A percentile compares a stretch with the other conserved stretches of the same genome.
Conservation (phyloP, 2,113 vertebrate genomes). For the Centropus unirufus region DNA sequence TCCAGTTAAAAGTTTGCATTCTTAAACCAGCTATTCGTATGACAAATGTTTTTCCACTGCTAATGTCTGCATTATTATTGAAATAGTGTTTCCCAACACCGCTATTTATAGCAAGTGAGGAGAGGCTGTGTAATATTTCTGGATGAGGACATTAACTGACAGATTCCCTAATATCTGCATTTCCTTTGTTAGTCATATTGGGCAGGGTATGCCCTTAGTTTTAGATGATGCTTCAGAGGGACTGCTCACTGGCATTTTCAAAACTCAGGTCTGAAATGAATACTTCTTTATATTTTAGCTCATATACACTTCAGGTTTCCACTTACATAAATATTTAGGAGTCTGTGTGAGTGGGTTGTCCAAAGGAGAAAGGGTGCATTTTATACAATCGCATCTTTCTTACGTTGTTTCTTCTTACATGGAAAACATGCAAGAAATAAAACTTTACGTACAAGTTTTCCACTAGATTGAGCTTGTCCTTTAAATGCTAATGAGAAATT, state of each 20-base stretch:
- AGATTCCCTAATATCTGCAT: not conserved
- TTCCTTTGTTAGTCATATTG: not conserved
- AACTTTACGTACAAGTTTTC: not conserved
- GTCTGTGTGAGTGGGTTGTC: not conserved
- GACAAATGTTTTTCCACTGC: not conserved
- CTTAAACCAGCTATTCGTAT: not conserved
- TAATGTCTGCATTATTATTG: not conserved
- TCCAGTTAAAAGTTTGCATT: not conserved
- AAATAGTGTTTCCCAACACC: not conserved
- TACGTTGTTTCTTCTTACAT: fast-evolving
- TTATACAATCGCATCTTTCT: not conserved
- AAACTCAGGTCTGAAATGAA: not conserved
- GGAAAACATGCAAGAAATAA: not conserved
- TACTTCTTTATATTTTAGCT: not conserved
- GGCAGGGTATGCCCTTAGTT: not conserved
- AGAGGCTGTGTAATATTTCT: not conserved
- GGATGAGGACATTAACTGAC: not conserved
- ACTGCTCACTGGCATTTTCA: not conserved
- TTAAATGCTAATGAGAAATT: not conserved
- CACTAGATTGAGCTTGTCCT: not conserved
- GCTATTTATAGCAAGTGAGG: not conserved
- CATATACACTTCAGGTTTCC: not conserved
- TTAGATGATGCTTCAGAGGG: not conserved
- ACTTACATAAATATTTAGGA: not conserved
- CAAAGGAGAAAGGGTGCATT: not conserved